phyloP scores from a whole-genome alignment of 1,140 invertebrate genomes.

The Diuraphis noxia region DNA sequence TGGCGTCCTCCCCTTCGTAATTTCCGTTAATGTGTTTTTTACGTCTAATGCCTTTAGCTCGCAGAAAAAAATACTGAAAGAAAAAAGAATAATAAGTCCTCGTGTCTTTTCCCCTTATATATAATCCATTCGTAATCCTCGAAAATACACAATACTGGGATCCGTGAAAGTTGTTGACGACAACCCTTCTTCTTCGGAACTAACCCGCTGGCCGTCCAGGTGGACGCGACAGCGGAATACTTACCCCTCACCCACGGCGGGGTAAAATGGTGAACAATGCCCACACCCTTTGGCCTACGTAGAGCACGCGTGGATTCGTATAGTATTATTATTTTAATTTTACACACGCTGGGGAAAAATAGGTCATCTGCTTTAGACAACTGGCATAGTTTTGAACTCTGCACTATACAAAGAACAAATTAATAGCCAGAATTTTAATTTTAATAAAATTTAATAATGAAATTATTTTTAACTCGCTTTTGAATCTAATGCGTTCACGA shows the following conservation, averaged over 20 bases:
- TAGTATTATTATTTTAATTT: not conserved
- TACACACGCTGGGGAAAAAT: not conserved
- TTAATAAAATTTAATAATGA: not conserved
- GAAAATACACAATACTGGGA: constrained; percentile 12
- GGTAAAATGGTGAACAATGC: not conserved
- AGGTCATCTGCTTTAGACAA: not conserved
- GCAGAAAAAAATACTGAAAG: not conserved
- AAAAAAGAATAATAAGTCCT: constrained; percentile 38
- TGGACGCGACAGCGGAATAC: not conserved
- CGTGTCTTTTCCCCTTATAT: not conserved
- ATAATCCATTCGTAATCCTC: constrained; percentile 48
- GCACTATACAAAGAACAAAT: not conserved
- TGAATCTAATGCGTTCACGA: not conserved
- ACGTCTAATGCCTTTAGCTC: constrained; percentile 9
- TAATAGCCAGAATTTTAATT: not conserved
- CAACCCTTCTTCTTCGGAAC: constrained; percentile 20
- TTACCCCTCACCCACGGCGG: not conserved
- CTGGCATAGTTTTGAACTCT: not conserved
- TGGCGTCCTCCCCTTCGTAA: not conserved
- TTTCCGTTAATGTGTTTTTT: constrained; percentile 45
- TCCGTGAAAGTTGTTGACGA: constrained; percentile 30
- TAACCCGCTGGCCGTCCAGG: constrained; percentile 36
- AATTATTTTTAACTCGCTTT: not conserved
- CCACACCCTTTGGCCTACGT: not conserved
- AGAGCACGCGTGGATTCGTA: not conserved